phyloP scores from a whole-genome alignment of 2,888 invertebrate species.

The Apeira syringaria region DNA sequence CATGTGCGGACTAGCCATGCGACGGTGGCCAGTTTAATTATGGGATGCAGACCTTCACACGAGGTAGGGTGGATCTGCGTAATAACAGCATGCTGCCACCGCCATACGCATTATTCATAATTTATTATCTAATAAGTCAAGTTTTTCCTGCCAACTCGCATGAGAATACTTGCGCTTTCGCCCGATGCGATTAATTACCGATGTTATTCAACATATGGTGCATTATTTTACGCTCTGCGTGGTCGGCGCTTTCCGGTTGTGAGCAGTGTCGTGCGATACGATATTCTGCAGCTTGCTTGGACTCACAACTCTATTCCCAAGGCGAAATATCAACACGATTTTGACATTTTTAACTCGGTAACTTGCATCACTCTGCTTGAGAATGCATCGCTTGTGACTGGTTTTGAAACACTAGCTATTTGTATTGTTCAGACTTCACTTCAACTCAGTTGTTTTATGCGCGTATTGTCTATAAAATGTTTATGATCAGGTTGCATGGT shows the following conservation, averaged over 20 bases:
- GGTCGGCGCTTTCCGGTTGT: constrained; percentile 59
- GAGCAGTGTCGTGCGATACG: constrained; percentile 28
- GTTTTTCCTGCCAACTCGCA: constrained; percentile 58
- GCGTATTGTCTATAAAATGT: no score
- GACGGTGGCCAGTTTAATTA: constrained; percentile 26
- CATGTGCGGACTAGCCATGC: constrained; percentile 24
- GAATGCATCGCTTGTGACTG: constrained; percentile 57
- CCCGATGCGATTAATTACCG: constrained; percentile 68
- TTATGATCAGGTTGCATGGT: no score
- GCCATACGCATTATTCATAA: constrained; percentile 33
- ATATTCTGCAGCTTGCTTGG: constrained; percentile 37
- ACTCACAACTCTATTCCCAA: constrained; percentile 48
- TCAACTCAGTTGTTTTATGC: no score
- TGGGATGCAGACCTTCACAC: constrained; percentile 20
- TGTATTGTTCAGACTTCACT: constrained; percentile 47
- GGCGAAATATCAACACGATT: constrained; percentile 66
- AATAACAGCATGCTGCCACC: constrained; percentile 28
- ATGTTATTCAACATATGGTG: constrained; percentile 75
- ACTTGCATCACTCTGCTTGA: constrained; percentile 62
- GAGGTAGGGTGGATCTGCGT: constrained; percentile 26
- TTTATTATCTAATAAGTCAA: constrained; percentile 52
- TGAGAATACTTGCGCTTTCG: constrained; percentile 77
- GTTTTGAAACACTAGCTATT: constrained; percentile 52
- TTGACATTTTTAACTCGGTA: constrained; percentile 73
- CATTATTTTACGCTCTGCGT: constrained; percentile 68